These are phyloP conservation scores for Goniozus legneri DNA, from an alignment of 1,140 invertebrate genomes.

Conservation along the genomic window DNA sequence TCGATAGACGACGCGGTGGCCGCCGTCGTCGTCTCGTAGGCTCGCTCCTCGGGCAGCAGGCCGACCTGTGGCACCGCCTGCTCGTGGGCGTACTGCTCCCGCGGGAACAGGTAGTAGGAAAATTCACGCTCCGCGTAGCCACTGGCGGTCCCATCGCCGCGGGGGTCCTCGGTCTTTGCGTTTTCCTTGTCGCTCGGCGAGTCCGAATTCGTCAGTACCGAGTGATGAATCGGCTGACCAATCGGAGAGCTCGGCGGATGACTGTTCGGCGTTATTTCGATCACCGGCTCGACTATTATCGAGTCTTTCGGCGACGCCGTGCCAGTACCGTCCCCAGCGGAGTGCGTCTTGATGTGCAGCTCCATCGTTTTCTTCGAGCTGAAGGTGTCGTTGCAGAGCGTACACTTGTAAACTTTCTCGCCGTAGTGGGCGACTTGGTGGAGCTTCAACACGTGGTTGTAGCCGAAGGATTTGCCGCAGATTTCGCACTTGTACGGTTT, in stretches of 20 bases:
- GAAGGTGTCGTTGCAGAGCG: conserved; percentile 84
- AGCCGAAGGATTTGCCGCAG: conserved; percentile 81
- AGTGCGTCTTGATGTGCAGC: conserved; percentile 84
- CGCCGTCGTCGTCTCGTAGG: conserved; percentile 19
- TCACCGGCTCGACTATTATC: conserved; percentile 37
- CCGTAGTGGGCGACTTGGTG: conserved; percentile 89
- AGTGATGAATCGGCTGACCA: no score
- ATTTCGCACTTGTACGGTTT: conserved; percentile 73
- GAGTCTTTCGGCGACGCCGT: conserved; percentile 29
- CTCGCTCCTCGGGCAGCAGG: conserved; percentile 36
- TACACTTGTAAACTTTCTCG: conserved; percentile 88
- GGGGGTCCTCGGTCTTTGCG: conserved; percentile 44
- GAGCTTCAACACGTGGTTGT: conserved; percentile 83
- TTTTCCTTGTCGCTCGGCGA: conserved; percentile 40
- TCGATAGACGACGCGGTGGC: conserved; percentile 8
- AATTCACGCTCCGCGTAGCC: conserved; percentile 25
- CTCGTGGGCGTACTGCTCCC: conserved; percentile 22
- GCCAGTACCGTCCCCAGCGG: conserved; percentile 39
- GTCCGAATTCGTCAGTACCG: conserved; percentile 7
- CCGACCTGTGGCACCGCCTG: conserved; percentile 50
- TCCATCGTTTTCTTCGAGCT: conserved; percentile 87
- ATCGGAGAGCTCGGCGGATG: background rate
- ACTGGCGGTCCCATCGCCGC: background rate
- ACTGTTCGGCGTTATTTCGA: conserved; percentile 34
- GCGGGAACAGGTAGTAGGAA: conserved; percentile 39